These are phyloP conservation scores for Lasioglossum calceatum DNA, from an alignment of 2,888 invertebrate genomes.

Conservation along the genomic window DNA sequence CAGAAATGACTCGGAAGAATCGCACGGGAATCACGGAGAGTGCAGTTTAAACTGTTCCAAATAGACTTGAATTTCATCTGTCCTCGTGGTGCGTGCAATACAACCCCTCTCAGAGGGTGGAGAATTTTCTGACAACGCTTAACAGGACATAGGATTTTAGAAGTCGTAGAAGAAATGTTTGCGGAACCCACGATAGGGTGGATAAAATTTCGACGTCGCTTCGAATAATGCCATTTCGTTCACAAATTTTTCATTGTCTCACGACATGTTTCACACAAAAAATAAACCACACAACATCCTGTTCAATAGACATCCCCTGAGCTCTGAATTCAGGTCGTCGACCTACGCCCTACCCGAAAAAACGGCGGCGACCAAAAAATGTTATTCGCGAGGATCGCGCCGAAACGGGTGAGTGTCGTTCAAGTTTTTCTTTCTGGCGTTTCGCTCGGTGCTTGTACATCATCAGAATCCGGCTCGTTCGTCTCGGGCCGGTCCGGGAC, in stretches of 20 bases:
- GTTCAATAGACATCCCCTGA: no score
- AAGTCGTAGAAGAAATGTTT: no score
- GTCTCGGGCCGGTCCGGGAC: constrained; percentile 12
- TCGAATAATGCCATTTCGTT: no score
- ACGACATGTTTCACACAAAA: no score
- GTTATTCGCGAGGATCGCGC: not conserved
- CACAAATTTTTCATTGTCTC: no score
- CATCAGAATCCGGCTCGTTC: constrained; percentile 50
- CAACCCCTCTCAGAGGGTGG: no score
- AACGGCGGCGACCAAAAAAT: not conserved
- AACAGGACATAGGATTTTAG: no score
- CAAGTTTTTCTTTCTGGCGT: constrained; percentile 20
- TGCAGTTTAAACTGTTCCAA: not conserved
- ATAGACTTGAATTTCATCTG: not conserved
- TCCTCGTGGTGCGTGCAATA: not conserved
- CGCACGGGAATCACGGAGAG: not conserved
- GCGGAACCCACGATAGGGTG: no score
- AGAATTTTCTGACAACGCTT: no score
- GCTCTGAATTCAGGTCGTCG: no score
- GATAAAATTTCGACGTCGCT: no score
- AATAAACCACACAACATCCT: no score
- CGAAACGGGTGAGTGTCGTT: not conserved
- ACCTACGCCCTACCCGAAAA: not conserved
- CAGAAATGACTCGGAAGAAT: not conserved
- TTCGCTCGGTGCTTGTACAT: constrained; percentile 42